Percentiles rank a stretch among this genome's conserved stretches.
Evolutionary conservation across 2,113 vertebrate genomes (phyloP).

Genomic region (Anser cygnoides): DNA sequence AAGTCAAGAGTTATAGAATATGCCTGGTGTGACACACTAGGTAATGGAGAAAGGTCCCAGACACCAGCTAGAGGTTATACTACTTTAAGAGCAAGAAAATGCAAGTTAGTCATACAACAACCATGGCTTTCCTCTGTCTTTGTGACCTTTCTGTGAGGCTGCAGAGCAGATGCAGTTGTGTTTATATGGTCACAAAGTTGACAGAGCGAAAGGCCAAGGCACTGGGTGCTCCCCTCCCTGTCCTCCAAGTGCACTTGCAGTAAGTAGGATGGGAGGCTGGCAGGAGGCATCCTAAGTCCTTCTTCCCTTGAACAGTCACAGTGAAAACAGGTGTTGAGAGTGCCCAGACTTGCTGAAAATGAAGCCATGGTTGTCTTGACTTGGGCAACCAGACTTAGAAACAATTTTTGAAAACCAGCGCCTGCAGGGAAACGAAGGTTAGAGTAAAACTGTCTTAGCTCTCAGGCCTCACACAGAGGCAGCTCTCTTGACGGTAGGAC

Average conservation of each 20-base stretch:
- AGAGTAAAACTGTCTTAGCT: neutral
- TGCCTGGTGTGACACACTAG: neutral
- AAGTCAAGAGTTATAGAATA: neutral
- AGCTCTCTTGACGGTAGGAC: conserved; percentile 9
- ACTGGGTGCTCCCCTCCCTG: neutral
- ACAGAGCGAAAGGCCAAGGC: neutral
- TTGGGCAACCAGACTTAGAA: conserved; percentile 29
- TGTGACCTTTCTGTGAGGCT: neutral
- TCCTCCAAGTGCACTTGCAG: neutral
- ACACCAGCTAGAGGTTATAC: neutral
- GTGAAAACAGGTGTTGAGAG: conserved; percentile 30
- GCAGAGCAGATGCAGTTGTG: neutral
- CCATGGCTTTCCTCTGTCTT: neutral
- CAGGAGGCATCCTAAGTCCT: conserved; percentile 5
- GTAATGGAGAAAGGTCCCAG: neutral
- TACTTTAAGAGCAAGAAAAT: neutral
- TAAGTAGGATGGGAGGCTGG: neutral
- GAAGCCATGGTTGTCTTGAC: neutral
- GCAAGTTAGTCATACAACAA: neutral
- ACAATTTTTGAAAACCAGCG: neutral
- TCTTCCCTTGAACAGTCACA: neutral
- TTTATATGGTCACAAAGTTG: neutral
- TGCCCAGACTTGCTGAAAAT: conserved; percentile 31
- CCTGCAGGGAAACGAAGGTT: conserved; percentile 23
- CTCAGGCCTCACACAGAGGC: conserved; percentile 53